Evolutionary conservation across 2,888 invertebrate genomes (phyloP).

Genomic region (Pristionchus maxplancki): DNA sequence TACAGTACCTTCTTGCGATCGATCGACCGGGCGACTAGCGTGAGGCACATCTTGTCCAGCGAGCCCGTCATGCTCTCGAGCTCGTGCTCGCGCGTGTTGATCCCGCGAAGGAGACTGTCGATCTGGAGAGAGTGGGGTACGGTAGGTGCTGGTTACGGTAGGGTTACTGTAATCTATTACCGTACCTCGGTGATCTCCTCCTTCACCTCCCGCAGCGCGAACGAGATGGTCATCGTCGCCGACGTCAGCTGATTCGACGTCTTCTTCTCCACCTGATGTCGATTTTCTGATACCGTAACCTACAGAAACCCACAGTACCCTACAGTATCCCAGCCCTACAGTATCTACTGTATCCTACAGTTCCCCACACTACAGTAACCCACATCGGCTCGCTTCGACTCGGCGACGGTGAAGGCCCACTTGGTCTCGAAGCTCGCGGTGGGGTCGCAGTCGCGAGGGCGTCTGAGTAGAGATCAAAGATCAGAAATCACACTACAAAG

Average conservation of each 20-base stretch:
- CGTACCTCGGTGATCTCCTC: slow-evolving; percentile 40
- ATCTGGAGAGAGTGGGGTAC: neutral
- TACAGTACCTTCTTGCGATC: slow-evolving; percentile 40
- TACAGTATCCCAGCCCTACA: neutral
- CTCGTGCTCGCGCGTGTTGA: slow-evolving; percentile 37
- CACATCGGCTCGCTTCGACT: slow-evolving; percentile 19
- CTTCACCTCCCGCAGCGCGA: slow-evolving; percentile 20
- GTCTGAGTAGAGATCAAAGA: slow-evolving; percentile 16
- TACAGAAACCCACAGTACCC: neutral
- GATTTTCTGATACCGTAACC: neutral
- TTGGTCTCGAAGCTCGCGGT: slow-evolving; percentile 26
- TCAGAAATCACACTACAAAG: too few relatives aligned
- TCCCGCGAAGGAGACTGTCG: slow-evolving; percentile 18
- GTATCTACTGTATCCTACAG: neutral
- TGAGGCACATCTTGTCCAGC: slow-evolving; percentile 48
- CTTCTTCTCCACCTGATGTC: slow-evolving; percentile 40
- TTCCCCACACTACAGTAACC: neutral
- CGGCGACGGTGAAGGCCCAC: slow-evolving; percentile 38
- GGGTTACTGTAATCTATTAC: neutral
- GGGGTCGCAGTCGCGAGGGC: slow-evolving; percentile 29
- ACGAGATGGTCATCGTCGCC: slow-evolving; percentile 41
- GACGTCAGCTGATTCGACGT: slow-evolving; percentile 39
- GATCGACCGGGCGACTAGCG: neutral
- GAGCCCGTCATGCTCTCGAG: slow-evolving; percentile 40
- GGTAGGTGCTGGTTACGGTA: neutral